phyloP scores from a whole-genome alignment of 2,888 invertebrate genomes.

The Ceratothoa steindachneri region DNA sequence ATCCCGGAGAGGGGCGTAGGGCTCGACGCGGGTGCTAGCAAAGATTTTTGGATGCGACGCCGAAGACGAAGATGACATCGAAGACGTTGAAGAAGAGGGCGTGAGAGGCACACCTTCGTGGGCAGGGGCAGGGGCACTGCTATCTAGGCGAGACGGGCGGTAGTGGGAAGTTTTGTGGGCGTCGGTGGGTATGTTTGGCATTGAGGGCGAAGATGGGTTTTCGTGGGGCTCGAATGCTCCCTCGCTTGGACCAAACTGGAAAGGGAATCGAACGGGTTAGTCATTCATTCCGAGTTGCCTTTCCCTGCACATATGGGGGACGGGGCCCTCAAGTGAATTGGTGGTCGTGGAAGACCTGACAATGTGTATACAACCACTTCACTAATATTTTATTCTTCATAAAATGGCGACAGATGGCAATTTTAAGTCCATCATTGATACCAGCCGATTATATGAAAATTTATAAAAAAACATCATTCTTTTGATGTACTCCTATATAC shows the following conservation, averaged over 20 bases:
- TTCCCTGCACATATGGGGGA: too few species aligned
- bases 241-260: constrained; percentile 17
- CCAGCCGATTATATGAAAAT: too few species aligned
- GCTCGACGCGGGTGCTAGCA: background rate
- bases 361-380: too few species aligned
- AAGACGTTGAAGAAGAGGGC: background rate
- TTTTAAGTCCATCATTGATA: too few species aligned
- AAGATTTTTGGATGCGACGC: constrained; percentile 1
- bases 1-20: background rate
- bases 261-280: too few species aligned
- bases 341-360: too few species aligned
- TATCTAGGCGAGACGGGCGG: background rate
- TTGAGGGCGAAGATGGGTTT: constrained; percentile 19
- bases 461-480: too few species aligned
- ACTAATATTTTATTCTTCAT: too few species aligned
- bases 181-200: constrained; percentile 20
- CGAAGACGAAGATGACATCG: background rate
- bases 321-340: too few species aligned
- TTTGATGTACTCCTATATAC: too few species aligned
- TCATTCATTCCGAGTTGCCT: too few species aligned
- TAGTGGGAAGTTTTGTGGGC: constrained; percentile 6
- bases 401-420: too few species aligned
- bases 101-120: constrained; percentile 3
- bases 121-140: background rate
- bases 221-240: constrained; percentile 21